Percentiles rank a stretch among this genome's conserved stretches.
phyloP scores from a whole-genome alignment of 2,113 vertebrate species.

The Spea bombifrons region DNA sequence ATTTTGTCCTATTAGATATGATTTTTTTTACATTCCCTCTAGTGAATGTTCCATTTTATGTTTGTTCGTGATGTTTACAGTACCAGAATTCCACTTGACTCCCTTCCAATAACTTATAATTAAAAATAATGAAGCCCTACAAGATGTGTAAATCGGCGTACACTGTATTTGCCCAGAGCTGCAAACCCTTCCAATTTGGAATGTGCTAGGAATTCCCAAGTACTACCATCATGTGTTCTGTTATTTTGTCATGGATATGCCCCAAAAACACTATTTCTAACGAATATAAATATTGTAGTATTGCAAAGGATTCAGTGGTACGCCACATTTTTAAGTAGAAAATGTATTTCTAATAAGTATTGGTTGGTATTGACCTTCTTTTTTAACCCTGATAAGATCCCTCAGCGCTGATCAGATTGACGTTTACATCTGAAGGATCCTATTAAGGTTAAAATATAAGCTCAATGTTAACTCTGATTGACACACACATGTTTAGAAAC shows the following conservation, averaged over 20 bases:
- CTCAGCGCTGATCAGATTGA: no score
- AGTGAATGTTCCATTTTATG: conserved; percentile 1
- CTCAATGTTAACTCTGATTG: no score
- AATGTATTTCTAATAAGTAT: conserved; percentile 57
- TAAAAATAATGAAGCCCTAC: conserved; percentile 20
- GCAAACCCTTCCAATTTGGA: conserved; percentile 32
- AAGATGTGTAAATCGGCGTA: conserved; percentile 39
- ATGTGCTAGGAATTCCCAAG: conserved; percentile 16
- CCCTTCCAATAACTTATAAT: conserved; percentile 1
- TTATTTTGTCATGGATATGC: conserved; percentile 55
- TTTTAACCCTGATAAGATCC: no score
- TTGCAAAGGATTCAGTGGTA: background rate
- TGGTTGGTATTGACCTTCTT: no score
- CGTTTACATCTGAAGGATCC: no score
- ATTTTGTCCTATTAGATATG: conserved; percentile 1
- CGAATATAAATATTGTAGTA: conserved; percentile 18
- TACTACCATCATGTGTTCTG: conserved; percentile 4
- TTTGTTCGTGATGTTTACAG: rapidly evolving
- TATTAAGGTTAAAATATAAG: no score
- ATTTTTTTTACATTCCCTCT: background rate
- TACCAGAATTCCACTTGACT: background rate
- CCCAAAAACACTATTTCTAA: conserved; percentile 53
- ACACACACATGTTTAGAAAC: no score
- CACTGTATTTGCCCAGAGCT: conserved; percentile 38
- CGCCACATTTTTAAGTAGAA: background rate